These are phyloP conservation scores for Ctenicera cuprea DNA, from an alignment of 2,888 invertebrate species.

Conservation along the genomic window DNA sequence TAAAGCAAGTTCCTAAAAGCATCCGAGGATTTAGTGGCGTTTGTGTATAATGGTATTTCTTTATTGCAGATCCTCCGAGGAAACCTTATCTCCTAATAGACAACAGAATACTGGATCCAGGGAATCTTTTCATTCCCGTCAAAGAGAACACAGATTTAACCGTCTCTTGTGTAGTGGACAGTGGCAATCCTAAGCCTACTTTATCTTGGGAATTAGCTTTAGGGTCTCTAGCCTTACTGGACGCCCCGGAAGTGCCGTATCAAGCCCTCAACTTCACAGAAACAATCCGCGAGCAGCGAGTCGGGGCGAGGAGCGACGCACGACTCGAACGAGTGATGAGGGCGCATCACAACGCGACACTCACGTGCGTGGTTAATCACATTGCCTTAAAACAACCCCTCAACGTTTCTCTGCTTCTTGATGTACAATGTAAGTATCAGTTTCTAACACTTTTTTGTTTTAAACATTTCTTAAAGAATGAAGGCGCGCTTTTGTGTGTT, in stretches of 20 bases:
- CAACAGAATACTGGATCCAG: conserved; percentile 88
- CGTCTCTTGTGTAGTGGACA: conserved; percentile 91
- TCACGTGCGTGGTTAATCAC: conserved; percentile 88
- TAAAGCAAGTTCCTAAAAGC: conserved; percentile 30
- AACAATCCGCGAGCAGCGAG: conserved; percentile 67
- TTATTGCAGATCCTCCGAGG: conserved; percentile 85
- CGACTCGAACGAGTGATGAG: conserved; percentile 85
- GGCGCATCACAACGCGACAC: conserved; percentile 90
- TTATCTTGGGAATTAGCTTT: conserved; percentile 80
- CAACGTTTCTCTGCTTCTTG: conserved; percentile 77
- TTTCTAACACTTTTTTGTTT: conserved; percentile 20
- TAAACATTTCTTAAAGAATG: conserved; percentile 2
- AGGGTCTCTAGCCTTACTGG: conserved; percentile 77
- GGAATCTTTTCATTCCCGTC: conserved; percentile 91
- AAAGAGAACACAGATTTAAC: conserved; percentile 89
- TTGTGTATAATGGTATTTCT: conserved; percentile 42
- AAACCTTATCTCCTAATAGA: conserved; percentile 91
- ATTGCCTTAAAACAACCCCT: conserved; percentile 75
- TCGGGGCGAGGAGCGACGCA: conserved; percentile 78
- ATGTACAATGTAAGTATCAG: conserved; percentile 80
- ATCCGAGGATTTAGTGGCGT: conserved; percentile 19
- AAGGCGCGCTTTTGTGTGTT: background rate
- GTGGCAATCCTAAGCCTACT: conserved; percentile 83
- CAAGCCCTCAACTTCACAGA: conserved; percentile 74
- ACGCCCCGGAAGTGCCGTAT: conserved; percentile 76